Percentiles rank a stretch among this genome's conserved stretches.
Conservation (phyloP, 2,113 vertebrate genomes). For the Lampris incognitus region DNA sequence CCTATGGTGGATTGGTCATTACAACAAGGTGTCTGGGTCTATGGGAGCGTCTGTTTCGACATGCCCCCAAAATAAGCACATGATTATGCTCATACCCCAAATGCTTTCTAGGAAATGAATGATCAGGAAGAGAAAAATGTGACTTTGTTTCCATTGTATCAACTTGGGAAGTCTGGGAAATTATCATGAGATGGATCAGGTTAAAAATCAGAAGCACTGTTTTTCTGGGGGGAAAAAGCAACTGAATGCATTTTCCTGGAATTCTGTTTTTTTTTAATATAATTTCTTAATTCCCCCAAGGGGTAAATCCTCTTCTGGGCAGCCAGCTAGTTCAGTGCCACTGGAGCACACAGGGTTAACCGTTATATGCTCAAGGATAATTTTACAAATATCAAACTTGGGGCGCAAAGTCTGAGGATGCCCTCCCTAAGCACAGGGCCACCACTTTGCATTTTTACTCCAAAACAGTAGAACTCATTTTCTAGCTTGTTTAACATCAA, state of each 20-base stretch:
- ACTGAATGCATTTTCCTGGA: constrained; percentile 41
- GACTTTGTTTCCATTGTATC: constrained; percentile 62
- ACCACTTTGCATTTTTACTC: constrained; percentile 27
- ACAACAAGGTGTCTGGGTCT: constrained; percentile 31
- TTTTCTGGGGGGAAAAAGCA: constrained; percentile 48
- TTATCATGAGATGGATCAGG: constrained; percentile 49
- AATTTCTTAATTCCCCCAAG: too few species aligned
- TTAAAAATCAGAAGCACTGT: constrained; percentile 25
- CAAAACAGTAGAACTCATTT: constrained; percentile 25
- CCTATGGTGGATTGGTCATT: constrained; percentile 34
- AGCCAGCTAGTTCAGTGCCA: too few species aligned
- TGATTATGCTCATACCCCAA: constrained; percentile 39
- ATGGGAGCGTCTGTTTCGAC: constrained; percentile 52
- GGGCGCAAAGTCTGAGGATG: too few species aligned
- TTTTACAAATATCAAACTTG: too few species aligned
- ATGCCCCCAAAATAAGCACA: constrained; percentile 63
- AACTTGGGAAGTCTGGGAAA: constrained; percentile 52
- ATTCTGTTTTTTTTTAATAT: not conserved
- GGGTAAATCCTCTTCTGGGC: too few species aligned
- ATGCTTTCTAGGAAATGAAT: constrained; percentile 67
- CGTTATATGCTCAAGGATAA: too few species aligned
- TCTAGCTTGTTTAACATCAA: constrained; percentile 4
- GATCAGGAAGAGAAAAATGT: constrained; percentile 64
- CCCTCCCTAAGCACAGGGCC: too few species aligned
- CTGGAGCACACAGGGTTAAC: too few species aligned